Conservation (phyloP, 2,797 vertebrate genomes). For the Phoebastria nigripes region DNA sequence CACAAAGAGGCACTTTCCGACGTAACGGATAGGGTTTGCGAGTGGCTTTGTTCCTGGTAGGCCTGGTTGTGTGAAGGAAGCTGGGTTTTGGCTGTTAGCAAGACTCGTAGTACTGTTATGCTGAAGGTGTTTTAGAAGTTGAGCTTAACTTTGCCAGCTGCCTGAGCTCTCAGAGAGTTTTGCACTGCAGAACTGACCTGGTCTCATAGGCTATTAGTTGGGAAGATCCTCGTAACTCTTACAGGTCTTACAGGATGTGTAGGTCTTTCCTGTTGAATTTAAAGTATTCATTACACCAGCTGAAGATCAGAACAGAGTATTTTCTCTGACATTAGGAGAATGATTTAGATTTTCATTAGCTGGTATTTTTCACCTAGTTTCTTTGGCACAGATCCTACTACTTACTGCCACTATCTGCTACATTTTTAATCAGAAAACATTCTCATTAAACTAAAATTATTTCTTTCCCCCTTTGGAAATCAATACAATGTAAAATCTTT, state of each 20-base stretch:
- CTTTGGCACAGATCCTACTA: neutral
- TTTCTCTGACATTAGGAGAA: neutral
- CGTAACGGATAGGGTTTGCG: neutral
- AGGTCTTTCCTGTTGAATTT: neutral
- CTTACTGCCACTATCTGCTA: neutral
- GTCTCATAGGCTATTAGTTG: neutral
- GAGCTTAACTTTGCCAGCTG: neutral
- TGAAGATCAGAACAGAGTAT: neutral
- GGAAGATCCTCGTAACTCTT: neutral
- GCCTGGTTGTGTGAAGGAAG: neutral
- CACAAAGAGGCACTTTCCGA: neutral
- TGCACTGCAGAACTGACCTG: neutral
- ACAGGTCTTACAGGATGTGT: neutral
- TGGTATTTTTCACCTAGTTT: neutral
- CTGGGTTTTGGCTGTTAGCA: neutral
- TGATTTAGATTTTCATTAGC: neutral
- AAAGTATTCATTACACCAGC: neutral
- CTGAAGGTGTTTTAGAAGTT: neutral
- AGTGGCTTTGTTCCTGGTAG: neutral
- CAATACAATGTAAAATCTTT: neutral
- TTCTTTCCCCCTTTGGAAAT: neutral
- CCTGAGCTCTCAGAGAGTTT: neutral
- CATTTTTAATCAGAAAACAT: neutral
- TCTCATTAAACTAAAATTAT: neutral
- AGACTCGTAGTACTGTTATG: neutral